A percentile compares a stretch with the other conserved stretches of the same genome.
Evolutionary conservation across 2,113 vertebrate genomes (phyloP).

Genomic region (Lipophrys pholis): DNA sequence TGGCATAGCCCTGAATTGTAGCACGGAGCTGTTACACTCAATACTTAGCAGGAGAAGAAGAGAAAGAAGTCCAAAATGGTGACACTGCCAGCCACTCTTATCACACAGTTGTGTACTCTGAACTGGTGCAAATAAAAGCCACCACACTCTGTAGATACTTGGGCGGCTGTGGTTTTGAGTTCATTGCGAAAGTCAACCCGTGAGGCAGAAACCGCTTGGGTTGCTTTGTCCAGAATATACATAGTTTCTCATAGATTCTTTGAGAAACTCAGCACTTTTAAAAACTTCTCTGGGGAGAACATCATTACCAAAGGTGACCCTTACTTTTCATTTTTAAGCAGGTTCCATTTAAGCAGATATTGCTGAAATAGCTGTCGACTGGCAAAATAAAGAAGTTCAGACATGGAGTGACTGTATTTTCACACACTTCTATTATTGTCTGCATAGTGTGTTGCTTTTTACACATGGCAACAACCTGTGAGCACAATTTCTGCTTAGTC

Average conservation of each 20-base stretch:
- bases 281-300: conserved; percentile 32
- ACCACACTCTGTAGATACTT: conserved; percentile 25
- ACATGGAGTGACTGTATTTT: conserved; percentile 12
- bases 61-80: conserved; percentile 60
- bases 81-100: conserved; percentile 68
- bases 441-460: neutral
- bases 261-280: conserved; percentile 31
- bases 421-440: conserved; percentile 2
- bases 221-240: conserved; percentile 58
- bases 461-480: neutral
- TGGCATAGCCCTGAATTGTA: neutral
- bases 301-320: conserved; percentile 37
- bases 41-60: conserved; percentile 10
- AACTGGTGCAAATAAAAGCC: conserved; percentile 67
- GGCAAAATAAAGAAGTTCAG: conserved; percentile 29
- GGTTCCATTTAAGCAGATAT: neutral
- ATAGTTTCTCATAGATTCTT: conserved; percentile 19
- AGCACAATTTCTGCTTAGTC: neutral
- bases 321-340: conserved; percentile 40
- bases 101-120: conserved; percentile 73
- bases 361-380: conserved; percentile 32
- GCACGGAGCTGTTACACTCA: conserved; percentile 11
- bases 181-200: conserved; percentile 52
- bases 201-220: conserved; percentile 34
- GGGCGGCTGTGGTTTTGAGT: conserved; percentile 47